These are phyloP conservation scores for Hirtodrosophila trivittata DNA, from an alignment of 2,888 invertebrate genomes.

Conservation along the genomic window DNA sequence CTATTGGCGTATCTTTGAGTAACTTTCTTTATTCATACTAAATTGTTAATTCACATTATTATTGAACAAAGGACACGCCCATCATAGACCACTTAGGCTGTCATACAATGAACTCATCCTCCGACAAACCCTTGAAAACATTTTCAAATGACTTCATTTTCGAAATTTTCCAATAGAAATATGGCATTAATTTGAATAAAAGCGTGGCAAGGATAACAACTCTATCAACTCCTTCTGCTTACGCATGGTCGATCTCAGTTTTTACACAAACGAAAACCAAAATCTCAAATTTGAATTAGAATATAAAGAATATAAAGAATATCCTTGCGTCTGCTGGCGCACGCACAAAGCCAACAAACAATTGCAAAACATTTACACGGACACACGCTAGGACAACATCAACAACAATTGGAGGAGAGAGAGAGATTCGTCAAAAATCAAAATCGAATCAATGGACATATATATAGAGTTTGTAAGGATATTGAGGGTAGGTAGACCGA, in stretches of 20 bases:
- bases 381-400: constrained; percentile 51
- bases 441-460: constrained; percentile 68
- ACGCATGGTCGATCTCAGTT: constrained; percentile 37
- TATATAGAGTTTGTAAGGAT: constrained; percentile 10
- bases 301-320: constrained; percentile 11
- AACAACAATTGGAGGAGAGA: constrained; percentile 28
- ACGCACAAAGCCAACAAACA: constrained; percentile 74
- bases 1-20: no score
- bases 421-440: constrained; percentile 75
- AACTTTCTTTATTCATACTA: no score
- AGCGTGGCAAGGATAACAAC: constrained; percentile 58
- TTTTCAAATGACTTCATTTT: constrained; percentile 71
- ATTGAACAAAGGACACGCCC: no score
- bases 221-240: constrained; percentile 5
- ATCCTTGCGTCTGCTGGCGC: constrained; percentile 56
- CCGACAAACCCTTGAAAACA: constrained; percentile 41
- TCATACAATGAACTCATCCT: constrained; percentile 35
- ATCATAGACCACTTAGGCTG: constrained; percentile 33
- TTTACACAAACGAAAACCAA: constrained; percentile 29
- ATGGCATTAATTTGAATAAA: constrained; percentile 62
- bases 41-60: no score
- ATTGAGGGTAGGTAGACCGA: constrained; percentile 13
- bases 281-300: constrained; percentile 14
- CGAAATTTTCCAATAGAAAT: constrained; percentile 68
- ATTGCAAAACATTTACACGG: constrained; percentile 74